Conservation (phyloP, 2,113 vertebrate species). For the Mobula hypostoma region DNA sequence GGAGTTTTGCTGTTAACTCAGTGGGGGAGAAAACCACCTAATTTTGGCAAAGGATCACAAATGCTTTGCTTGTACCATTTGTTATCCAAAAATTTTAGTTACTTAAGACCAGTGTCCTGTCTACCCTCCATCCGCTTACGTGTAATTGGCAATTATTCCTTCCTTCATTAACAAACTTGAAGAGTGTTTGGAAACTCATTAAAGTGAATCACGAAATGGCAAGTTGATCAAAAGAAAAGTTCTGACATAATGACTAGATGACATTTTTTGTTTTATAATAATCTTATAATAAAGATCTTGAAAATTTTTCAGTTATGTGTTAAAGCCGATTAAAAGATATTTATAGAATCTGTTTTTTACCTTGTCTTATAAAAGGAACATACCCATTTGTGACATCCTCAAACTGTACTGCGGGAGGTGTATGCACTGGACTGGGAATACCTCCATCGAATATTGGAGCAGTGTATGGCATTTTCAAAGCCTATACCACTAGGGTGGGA, state of each 20-base stretch:
- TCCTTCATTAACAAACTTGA: neutral
- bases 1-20: neutral
- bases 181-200: neutral
- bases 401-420: slow-evolving; percentile 89
- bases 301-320: neutral
- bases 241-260: neutral
- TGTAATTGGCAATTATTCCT: neutral
- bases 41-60: neutral
- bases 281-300: no score
- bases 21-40: neutral
- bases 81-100: neutral
- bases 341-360: neutral
- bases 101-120: neutral
- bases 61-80: neutral
- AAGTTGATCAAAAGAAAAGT: neutral
- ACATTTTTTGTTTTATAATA: neutral
- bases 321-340: neutral
- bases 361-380: slow-evolving; percentile 62
- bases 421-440: slow-evolving; percentile 87
- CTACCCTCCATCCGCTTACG: neutral
- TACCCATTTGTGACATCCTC: slow-evolving; percentile 97
- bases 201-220: neutral
- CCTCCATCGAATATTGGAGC: slow-evolving; percentile 86
- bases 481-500: slow-evolving; percentile 88
- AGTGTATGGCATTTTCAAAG: slow-evolving; percentile 90